Evolutionary conservation across 2,797 vertebrate genomes (phyloP).

Genomic region (Xiphophorus birchmanni): DNA sequence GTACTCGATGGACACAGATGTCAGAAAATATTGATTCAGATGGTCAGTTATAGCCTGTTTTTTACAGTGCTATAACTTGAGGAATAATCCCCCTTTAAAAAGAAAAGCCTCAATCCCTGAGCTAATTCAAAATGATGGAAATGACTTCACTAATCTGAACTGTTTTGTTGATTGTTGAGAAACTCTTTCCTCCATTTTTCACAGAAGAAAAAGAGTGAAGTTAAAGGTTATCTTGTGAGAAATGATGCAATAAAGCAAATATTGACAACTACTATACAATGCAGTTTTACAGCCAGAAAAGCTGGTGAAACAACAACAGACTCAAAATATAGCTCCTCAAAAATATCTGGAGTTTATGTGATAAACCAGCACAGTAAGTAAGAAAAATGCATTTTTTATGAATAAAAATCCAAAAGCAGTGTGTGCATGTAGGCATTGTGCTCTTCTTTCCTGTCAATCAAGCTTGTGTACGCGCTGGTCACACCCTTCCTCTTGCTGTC

Average conservation of each 20-base stretch:
- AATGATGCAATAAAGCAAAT: background rate
- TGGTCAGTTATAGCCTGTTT: conserved; percentile 18
- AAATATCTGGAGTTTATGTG: background rate
- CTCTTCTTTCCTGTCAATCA: background rate
- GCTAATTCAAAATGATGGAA: conserved; percentile 42
- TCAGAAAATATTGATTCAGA: conserved; percentile 71
- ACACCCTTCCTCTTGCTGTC: too few relatives aligned
- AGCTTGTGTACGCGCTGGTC: background rate
- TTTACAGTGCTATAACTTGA: conserved; percentile 23
- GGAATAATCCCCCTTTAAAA: conserved; percentile 39
- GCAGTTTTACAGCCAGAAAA: background rate
- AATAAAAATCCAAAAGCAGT: background rate
- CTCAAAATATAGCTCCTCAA: background rate
- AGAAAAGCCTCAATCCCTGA: conserved; percentile 28
- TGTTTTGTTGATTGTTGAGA: conserved; percentile 29
- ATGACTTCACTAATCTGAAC: conserved; percentile 50
- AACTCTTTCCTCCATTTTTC: background rate
- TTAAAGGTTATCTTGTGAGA: background rate
- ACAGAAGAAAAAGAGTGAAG: conserved; percentile 13
- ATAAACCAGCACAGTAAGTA: background rate
- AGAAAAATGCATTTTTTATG: background rate
- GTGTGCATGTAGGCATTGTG: background rate
- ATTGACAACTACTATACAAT: background rate
- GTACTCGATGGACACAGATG: conserved; percentile 66
- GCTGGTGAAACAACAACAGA: background rate